phyloP scores from a whole-genome alignment of 64 coral and sea anemone species.

The Hydrozoanthus tunicans region DNA sequence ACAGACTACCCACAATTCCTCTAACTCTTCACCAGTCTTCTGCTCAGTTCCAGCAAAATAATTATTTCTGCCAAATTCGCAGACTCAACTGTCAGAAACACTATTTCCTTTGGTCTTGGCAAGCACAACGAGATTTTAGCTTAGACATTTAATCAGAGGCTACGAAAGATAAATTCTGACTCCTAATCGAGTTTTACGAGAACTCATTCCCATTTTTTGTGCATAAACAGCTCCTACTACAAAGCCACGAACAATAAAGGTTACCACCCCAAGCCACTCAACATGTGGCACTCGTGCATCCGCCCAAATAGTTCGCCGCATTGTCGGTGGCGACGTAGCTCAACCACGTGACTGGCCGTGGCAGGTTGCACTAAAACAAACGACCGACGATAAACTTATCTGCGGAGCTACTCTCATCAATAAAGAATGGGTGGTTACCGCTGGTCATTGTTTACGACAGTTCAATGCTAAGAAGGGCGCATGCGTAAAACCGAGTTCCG shows the following conservation, averaged over 20 bases:
- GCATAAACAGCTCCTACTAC: not conserved
- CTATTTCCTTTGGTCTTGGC: too few species aligned
- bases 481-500: slow-evolving; percentile 8
- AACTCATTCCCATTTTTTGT: too few species aligned
- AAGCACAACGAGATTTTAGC: too few species aligned
- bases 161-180: too few species aligned
- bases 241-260: not conserved
- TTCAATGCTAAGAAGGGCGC: not conserved
- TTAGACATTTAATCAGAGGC: too few species aligned
- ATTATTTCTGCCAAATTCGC: too few species aligned
- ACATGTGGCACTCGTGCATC: slow-evolving; percentile 1
- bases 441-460: slow-evolving; percentile 58
- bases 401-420: slow-evolving; percentile 65
- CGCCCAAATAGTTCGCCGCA: slow-evolving; percentile 50
- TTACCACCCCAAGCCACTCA: not conserved
- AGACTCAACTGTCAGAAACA: too few species aligned
- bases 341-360: slow-evolving; percentile 70
- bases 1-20: too few species aligned
- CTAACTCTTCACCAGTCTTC: too few species aligned
- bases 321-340: slow-evolving; percentile 61
- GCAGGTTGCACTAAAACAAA: slow-evolving; percentile 55
- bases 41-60: too few species aligned
- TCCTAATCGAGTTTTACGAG: too few species aligned
- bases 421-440: slow-evolving; percentile 68
- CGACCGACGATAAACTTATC: slow-evolving; percentile 18